Percentiles rank a stretch among this genome's conserved stretches.
Conservation (phyloP, 2,888 invertebrate genomes). For the Corbicula japonica region DNA sequence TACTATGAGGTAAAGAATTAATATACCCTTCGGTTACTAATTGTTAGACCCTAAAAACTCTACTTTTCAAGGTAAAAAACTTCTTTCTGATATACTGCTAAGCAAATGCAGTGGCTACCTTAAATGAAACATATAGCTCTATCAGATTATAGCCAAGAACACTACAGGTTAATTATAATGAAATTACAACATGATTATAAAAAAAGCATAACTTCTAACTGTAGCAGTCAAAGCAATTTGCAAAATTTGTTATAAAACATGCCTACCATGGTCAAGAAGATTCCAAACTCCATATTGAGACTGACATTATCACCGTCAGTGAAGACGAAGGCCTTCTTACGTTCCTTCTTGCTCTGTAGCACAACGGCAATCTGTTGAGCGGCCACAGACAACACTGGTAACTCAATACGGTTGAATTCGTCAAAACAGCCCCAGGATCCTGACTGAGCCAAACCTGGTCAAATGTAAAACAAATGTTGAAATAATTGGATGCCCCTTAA, state of each 20-base stretch:
- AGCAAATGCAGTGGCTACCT: no score
- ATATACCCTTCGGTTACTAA: no score
- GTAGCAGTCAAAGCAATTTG: not conserved
- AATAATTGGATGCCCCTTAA: no score
- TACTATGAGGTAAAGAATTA: no score
- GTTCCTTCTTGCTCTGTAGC: conserved; percentile 96
- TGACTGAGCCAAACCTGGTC: conserved; percentile 87
- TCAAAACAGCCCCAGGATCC: conserved; percentile 87
- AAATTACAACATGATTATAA: not conserved
- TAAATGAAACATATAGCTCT: no score
- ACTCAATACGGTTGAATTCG: conserved; percentile 90
- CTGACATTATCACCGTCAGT: conserved; percentile 97
- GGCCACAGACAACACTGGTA: conserved; percentile 97
- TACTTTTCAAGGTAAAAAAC: no score
- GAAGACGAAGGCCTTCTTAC: conserved; percentile 95
- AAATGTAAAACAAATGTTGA: no score
- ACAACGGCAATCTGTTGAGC: conserved; percentile 98
- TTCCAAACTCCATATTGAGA: conserved; percentile 98
- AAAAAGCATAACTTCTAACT: not conserved
- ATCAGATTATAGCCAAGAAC: not conserved
- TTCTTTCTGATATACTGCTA: no score
- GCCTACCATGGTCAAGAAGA: conserved; percentile 97
- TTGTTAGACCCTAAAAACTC: no score
- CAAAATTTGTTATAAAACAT: not conserved
- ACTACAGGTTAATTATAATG: not conserved